A percentile compares a stretch with the other conserved stretches of the same genome.
Evolutionary conservation across 2,113 vertebrate species (phyloP).

Genomic region (Lepus americanus): DNA sequence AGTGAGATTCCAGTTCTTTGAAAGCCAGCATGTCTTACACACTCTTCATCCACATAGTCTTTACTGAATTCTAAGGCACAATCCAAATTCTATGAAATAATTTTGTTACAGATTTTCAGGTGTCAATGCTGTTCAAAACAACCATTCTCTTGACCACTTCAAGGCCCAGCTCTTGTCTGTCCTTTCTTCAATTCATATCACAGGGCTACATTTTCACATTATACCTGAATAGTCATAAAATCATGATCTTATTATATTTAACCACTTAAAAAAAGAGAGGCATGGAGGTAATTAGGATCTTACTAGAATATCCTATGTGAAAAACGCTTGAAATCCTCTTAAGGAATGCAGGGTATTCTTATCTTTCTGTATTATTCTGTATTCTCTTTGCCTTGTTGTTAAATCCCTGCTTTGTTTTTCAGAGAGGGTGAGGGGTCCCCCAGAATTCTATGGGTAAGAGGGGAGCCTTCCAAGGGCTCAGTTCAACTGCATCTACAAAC

Average conservation of each 20-base stretch:
- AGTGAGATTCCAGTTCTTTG: fast-evolving
- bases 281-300: neutral
- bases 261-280: neutral
- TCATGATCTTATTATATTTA: neutral
- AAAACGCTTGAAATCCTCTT: neutral
- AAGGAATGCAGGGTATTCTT: neutral
- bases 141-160: neutral
- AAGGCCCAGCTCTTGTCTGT: neutral
- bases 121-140: neutral
- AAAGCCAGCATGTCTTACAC: too few relatives aligned
- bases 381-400: neutral
- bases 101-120: neutral
- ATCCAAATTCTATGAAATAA: neutral
- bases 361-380: neutral
- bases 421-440: neutral
- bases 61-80: neutral
- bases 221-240: neutral
- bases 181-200: neutral
- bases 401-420: neutral
- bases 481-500: neutral
- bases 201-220: neutral
- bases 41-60: neutral
- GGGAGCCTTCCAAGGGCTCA: neutral
- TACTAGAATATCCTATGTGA: neutral
- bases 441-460: neutral